Evolutionary conservation across 2,888 invertebrate genomes (phyloP).

Genomic region (Syrista parreyssii): DNA sequence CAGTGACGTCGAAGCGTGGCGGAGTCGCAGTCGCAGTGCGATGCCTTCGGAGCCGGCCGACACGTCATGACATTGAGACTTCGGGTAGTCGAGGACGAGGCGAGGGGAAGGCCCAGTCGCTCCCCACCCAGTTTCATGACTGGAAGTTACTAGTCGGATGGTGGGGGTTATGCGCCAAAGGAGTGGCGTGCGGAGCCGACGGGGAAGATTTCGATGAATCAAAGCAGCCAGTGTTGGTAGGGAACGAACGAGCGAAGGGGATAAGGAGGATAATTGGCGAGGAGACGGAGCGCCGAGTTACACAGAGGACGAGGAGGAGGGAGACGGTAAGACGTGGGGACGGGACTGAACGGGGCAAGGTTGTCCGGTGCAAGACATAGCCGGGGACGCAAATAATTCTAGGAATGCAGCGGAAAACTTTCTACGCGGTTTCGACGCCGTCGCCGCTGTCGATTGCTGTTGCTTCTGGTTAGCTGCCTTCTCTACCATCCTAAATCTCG

Average conservation of each 20-base stretch:
- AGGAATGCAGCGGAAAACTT: slow-evolving; percentile 23
- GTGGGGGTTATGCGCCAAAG: slow-evolving; percentile 6
- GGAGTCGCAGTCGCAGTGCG: slow-evolving; percentile 12
- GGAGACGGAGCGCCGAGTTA: not conserved
- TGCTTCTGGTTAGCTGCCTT: not conserved
- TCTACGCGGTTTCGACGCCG: not conserved
- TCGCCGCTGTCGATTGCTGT: not conserved
- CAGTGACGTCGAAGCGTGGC: slow-evolving; percentile 1
- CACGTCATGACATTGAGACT: slow-evolving; percentile 27
- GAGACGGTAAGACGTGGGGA: not conserved
- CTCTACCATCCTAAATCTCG: not conserved
- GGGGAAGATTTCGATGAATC: slow-evolving; percentile 22
- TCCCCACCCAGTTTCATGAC: slow-evolving; percentile 3
- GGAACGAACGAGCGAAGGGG: slow-evolving; percentile 64
- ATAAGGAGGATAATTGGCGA: slow-evolving; percentile 45
- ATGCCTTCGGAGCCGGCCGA: slow-evolving; percentile 16
- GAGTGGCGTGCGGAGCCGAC: slow-evolving; percentile 15
- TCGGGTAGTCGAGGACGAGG: slow-evolving; percentile 1
- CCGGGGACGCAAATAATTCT: slow-evolving; percentile 20
- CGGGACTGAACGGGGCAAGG: slow-evolving; percentile 4
- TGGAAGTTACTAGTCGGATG: not conserved
- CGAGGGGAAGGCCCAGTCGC: not conserved
- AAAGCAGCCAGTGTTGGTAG: slow-evolving; percentile 17
- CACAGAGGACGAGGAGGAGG: slow-evolving; percentile 8
- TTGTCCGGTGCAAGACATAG: slow-evolving; percentile 11